Conservation (phyloP, 2,888 invertebrate genomes). For the Cheilosia impressa region DNA sequence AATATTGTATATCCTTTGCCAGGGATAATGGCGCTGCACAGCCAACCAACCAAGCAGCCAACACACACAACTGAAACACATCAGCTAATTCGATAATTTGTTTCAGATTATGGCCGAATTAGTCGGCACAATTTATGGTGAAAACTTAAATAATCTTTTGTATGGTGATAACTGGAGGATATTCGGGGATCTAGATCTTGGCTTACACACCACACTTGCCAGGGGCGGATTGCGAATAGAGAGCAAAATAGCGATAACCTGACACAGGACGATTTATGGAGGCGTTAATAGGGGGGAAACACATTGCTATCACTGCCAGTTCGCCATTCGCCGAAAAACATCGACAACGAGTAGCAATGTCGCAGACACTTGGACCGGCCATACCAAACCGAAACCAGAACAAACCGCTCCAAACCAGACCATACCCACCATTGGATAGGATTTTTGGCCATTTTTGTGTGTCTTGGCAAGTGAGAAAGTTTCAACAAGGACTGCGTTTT, state of each 20-base stretch:
- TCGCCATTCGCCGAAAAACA: neutral
- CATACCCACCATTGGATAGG: neutral
- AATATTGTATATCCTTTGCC: slow-evolving; percentile 69
- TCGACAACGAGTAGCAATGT: slow-evolving; percentile 39
- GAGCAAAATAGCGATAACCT: slow-evolving; percentile 44
- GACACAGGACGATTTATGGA: slow-evolving; percentile 68
- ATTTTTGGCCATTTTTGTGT: slow-evolving; percentile 1
- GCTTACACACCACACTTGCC: slow-evolving; percentile 8
- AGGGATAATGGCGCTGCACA: slow-evolving; percentile 51
- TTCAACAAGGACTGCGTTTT: slow-evolving; percentile 23
- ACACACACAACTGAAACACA: slow-evolving; percentile 23
- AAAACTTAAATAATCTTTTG: slow-evolving; percentile 75
- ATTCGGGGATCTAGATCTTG: slow-evolving; percentile 66
- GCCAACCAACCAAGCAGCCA: neutral
- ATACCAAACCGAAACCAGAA: neutral
- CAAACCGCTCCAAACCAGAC: neutral
- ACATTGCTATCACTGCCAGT: slow-evolving; percentile 3
- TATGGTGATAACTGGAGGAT: slow-evolving; percentile 69
- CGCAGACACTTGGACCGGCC: slow-evolving; percentile 12
- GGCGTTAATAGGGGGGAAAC: slow-evolving; percentile 62
- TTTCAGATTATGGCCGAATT: slow-evolving; percentile 75
- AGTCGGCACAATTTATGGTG: slow-evolving; percentile 71
- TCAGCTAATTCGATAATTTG: slow-evolving; percentile 75
- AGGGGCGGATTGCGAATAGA: neutral
- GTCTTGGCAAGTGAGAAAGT: slow-evolving; percentile 35